Conservation (phyloP, 2,888 invertebrate species). For the Carcina quercana region DNA sequence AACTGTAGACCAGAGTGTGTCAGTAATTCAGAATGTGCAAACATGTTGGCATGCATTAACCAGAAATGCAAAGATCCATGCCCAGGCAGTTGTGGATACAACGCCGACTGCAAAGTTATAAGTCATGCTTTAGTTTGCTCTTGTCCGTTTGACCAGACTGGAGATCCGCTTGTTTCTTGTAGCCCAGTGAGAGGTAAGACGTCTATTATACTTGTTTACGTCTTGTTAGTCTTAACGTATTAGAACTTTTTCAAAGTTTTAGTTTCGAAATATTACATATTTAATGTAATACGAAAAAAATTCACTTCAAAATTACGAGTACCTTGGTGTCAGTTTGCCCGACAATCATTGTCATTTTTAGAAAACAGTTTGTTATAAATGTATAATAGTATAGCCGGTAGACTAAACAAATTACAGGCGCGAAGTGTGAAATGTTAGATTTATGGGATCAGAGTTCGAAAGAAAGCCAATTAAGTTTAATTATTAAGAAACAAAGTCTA, state of each 20-base stretch:
- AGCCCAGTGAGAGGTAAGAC: slow-evolving; percentile 50
- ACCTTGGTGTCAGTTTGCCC: too few species aligned
- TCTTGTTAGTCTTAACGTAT: not conserved
- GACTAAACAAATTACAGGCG: too few species aligned
- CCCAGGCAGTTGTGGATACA: slow-evolving; percentile 78
- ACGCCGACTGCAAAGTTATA: slow-evolving; percentile 82
- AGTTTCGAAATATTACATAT: too few species aligned
- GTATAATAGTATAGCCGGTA: too few species aligned
- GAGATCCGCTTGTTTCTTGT: slow-evolving; percentile 77
- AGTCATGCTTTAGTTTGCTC: slow-evolving; percentile 81
- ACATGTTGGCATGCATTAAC: slow-evolving; percentile 78
- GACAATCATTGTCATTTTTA: too few species aligned
- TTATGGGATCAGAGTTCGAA: too few species aligned
- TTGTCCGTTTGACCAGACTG: slow-evolving; percentile 76
- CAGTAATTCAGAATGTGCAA: slow-evolving; percentile 79
- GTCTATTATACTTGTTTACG: not conserved
- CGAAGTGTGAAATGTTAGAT: too few species aligned
- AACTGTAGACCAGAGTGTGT: slow-evolving; percentile 80
- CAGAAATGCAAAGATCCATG: slow-evolving; percentile 83
- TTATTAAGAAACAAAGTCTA: too few species aligned
- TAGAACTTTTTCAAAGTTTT: not conserved
- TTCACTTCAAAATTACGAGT: not conserved
- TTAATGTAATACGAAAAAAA: not conserved
- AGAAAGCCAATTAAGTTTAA: too few species aligned
- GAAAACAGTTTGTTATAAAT: too few species aligned